A percentile compares a stretch with the other conserved stretches of the same genome.
Conservation (phyloP, 2,797 vertebrate genomes). For the Enteromius thamalakanensis region DNA sequence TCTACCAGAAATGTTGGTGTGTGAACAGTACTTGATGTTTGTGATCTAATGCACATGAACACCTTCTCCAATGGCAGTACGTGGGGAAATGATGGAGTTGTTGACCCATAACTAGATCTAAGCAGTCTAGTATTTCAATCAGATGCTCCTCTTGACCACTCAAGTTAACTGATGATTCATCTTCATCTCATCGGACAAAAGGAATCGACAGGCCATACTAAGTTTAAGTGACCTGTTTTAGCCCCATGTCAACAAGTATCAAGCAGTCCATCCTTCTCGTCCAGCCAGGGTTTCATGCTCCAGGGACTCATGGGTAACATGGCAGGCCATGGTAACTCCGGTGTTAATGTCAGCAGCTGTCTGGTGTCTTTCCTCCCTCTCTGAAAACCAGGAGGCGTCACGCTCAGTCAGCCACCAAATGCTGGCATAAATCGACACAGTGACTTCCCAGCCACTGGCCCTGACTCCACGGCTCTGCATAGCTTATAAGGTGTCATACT, state of each 20-base stretch:
- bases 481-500: slow-evolving; percentile 44
- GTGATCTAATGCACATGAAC: slow-evolving; percentile 3
- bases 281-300: slow-evolving; percentile 33
- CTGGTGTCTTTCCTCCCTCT: slow-evolving; percentile 43
- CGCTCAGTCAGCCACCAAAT: slow-evolving; percentile 57
- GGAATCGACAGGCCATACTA: slow-evolving; percentile 32
- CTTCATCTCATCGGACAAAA: slow-evolving; percentile 19
- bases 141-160: slow-evolving; percentile 16
- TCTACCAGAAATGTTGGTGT: background rate
- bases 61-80: background rate
- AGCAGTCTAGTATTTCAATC: slow-evolving; percentile 3
- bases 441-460: slow-evolving; percentile 43
- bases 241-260: slow-evolving; percentile 47
- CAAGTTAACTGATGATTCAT: slow-evolving; percentile 8
- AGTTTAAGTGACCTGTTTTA: slow-evolving; percentile 46
- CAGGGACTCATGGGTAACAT: slow-evolving; percentile 40
- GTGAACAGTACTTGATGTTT: background rate
- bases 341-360: slow-evolving; percentile 49
- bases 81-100: background rate
- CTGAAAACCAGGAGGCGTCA: slow-evolving; percentile 51
- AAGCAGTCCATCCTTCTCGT: slow-evolving; percentile 46
- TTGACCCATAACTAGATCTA: slow-evolving; percentile 7
- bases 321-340: slow-evolving; percentile 41
- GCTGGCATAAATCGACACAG: slow-evolving; percentile 54
- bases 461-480: slow-evolving; percentile 34